Evolutionary conservation across 2,888 invertebrate species (phyloP), one percentile per base, ranked within the genome.

Genomic region (Pseudococcus jackbeardsleyi): DNA sequence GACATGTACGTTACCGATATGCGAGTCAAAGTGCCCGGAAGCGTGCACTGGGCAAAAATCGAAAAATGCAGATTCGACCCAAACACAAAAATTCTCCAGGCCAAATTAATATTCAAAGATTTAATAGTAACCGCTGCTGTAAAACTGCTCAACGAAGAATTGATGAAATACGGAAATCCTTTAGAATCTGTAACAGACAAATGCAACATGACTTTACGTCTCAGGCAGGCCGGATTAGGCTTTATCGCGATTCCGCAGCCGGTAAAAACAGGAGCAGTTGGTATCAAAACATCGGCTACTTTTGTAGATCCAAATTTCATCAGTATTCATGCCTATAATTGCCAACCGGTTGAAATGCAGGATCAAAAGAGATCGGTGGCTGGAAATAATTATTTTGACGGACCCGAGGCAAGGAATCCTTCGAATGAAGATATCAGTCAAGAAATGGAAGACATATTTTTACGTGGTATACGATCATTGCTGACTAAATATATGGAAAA

Each of bases 241-340:
- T 92, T 92, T 89, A 84, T 95, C 0, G 91, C 90, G 9, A 88
- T 89, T 15, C 95, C 91, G 94, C 94, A 89, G 26, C 89, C 79
- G 19, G 89, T 84, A 82, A 88, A 50, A 84, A 72, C 84, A 22
- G 89, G 33, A 77, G 88, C 86, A 88, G 90, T 89, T 82, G 89
- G 89, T 84, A 89, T 89, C 33, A 88, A 88, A 22, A 90, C 90
- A 26, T 90, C 90, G 26, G 90, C 96, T 0, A 96, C 96, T 91
- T 96, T 96, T 90, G 93, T 96, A 0, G 96, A 96, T 90, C 96
- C 96, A 0, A 95, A 96, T 17, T 96, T 96, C 90, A 95, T 96
- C 54, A 96, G 96, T 79, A 96, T 96, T 0, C 96, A 96, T 90
- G 96, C 96, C 0, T 96, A 96, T 90, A 96, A 96, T 0, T 96